phyloP scores from a whole-genome alignment of 1,140 invertebrate genomes.

The Drosophila nigrodunni region DNA sequence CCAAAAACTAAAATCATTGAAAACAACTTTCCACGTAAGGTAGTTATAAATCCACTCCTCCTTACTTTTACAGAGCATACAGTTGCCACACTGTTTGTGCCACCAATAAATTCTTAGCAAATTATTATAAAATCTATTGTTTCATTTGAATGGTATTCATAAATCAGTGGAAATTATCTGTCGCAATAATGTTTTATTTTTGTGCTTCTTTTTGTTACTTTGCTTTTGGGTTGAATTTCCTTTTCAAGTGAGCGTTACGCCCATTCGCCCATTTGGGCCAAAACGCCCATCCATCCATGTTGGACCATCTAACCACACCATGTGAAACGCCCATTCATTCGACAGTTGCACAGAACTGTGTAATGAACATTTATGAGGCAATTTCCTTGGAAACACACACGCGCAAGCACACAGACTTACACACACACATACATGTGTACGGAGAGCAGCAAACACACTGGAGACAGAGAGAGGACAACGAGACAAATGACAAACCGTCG shows the following conservation, averaged over 20 bases:
- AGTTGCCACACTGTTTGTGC: not conserved
- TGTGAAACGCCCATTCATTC: conserved; percentile 48
- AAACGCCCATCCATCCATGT: conserved; percentile 31
- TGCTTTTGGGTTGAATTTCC: conserved; percentile 34
- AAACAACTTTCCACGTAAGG: not conserved
- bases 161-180: conserved; percentile 60
- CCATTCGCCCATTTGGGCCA: conserved; percentile 11
- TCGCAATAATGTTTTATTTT: conserved; percentile 35
- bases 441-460: conserved; percentile 11
- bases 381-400: conserved; percentile 74
- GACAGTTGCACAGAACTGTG: conserved; percentile 66
- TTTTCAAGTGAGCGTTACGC: conserved; percentile 22
- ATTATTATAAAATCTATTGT: conserved; percentile 47
- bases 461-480: conserved; percentile 4
- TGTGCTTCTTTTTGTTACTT: too few relatives aligned
- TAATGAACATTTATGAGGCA: conserved; percentile 83
- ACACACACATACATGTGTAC: conserved; percentile 19
- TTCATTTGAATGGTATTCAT: conserved; percentile 46
- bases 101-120: conserved; percentile 28
- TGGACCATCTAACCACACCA: conserved; percentile 22
- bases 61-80: conserved; percentile 3
- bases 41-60: not conserved
- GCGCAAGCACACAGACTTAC: conserved; percentile 27
- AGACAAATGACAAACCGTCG: conserved; percentile 64
- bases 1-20: too few relatives aligned